These are phyloP conservation scores for Sorex fumeus DNA, from an alignment of 2,113 vertebrate genomes.

Conservation along the genomic window DNA sequence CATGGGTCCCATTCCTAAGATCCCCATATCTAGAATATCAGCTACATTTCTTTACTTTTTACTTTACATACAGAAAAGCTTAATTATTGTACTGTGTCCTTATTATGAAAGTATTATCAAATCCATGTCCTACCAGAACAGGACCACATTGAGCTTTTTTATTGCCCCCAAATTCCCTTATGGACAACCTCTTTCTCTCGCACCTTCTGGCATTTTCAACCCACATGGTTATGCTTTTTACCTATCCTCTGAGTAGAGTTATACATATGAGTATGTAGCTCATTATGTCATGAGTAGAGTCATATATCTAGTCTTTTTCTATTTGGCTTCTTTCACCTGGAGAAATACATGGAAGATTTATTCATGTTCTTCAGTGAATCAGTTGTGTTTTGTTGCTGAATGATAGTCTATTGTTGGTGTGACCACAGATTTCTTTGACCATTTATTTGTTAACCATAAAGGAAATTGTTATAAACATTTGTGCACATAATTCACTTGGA, in stretches of 20 bases:
- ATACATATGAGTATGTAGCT: too few relatives aligned
- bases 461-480: background rate
- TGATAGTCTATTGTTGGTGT: background rate
- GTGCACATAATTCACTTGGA: background rate
- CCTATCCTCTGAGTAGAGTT: too few relatives aligned
- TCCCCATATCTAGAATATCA: background rate
- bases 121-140: too few relatives aligned
- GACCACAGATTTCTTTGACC: background rate
- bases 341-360: background rate
- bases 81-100: background rate
- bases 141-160: too few relatives aligned
- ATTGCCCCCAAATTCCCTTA: background rate
- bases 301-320: background rate
- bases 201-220: background rate
- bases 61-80: background rate
- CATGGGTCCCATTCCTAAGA: background rate
- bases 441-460: background rate
- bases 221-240: background rate
- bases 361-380: background rate
- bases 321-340: background rate
- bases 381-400: background rate
- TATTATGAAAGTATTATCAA: background rate
- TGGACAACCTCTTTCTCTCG: background rate
- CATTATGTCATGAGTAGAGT: background rate
- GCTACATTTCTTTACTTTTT: background rate